Evolutionary conservation across 2,888 invertebrate species (phyloP).

Genomic region (Apotomis capreana): DNA sequence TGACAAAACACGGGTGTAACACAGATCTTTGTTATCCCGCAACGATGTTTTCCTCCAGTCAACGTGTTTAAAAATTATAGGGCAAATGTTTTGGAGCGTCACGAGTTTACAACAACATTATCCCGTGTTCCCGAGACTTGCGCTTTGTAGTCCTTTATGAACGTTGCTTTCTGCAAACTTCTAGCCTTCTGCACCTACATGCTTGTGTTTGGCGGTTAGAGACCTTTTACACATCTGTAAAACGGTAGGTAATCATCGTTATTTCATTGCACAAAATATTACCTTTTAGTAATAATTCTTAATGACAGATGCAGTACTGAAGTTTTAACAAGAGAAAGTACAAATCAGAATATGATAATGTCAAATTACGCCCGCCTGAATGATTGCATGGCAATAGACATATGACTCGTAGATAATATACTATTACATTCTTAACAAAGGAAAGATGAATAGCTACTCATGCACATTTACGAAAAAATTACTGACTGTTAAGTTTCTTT

Average conservation of each 20-base stretch:
- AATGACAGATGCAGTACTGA: too few relatives aligned
- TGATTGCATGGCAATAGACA: too few relatives aligned
- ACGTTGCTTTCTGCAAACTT: conserved; percentile 28
- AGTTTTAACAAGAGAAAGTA: too few relatives aligned
- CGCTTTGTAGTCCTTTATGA: conserved; percentile 20
- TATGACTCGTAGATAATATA: too few relatives aligned
- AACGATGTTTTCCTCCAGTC: neutral
- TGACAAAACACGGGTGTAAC: neutral
- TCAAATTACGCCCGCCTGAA: too few relatives aligned
- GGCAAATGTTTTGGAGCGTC: neutral
- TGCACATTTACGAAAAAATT: too few relatives aligned
- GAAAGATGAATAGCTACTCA: too few relatives aligned
- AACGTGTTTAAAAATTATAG: conserved; percentile 17
- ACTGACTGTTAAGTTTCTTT: too few relatives aligned
- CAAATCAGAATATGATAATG: too few relatives aligned
- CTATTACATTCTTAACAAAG: too few relatives aligned
- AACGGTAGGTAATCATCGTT: neutral
- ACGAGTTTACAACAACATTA: conserved; percentile 26
- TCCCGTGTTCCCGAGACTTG: conserved; percentile 25
- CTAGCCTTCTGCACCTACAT: neutral
- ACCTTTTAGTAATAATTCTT: too few relatives aligned
- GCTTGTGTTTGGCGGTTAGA: neutral
- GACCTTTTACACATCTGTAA: neutral
- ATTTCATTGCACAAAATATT: too few relatives aligned
- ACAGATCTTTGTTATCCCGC: neutral